Percentiles rank a stretch among this genome's conserved stretches.
Conservation (phyloP, 2,113 vertebrate species). For the Rostratula benghalensis region DNA sequence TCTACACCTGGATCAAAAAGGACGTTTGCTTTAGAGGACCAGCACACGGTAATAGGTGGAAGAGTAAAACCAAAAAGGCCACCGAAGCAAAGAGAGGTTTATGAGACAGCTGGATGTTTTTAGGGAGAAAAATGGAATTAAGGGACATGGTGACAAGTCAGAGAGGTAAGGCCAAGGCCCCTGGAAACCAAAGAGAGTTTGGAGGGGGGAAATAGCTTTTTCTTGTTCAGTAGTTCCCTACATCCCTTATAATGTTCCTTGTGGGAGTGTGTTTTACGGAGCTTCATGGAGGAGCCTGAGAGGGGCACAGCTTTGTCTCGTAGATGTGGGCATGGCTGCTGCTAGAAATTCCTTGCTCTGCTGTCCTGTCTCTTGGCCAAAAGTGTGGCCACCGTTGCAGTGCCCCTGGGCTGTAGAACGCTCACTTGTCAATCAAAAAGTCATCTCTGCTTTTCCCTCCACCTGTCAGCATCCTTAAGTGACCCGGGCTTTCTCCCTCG, state of each 20-base stretch:
- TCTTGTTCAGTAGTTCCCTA: background rate
- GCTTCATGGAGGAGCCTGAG: background rate
- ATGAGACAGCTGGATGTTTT: background rate
- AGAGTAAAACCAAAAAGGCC: background rate
- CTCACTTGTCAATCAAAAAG: background rate
- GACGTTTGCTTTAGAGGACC: background rate
- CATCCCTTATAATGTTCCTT: background rate
- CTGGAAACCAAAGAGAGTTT: background rate
- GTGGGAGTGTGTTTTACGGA: background rate
- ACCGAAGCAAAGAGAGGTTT: background rate
- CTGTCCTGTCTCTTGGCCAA: background rate
- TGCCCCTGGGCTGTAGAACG: background rate
- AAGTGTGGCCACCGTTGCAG: background rate
- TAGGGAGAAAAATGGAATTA: background rate
- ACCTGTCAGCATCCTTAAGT: background rate
- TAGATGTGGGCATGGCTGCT: background rate
- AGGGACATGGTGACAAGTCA: background rate
- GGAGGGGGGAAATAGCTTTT: background rate
- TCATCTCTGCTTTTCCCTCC: background rate
- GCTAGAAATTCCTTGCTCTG: background rate
- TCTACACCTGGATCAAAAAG: background rate
- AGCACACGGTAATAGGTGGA: accelerated
- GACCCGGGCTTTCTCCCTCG: background rate
- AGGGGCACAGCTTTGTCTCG: accelerated
- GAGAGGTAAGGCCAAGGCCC: background rate